A percentile compares a stretch with the other conserved stretches of the same genome.
phyloP scores from a whole-genome alignment of 2,113 vertebrate genomes.

The Salvator merianae region DNA sequence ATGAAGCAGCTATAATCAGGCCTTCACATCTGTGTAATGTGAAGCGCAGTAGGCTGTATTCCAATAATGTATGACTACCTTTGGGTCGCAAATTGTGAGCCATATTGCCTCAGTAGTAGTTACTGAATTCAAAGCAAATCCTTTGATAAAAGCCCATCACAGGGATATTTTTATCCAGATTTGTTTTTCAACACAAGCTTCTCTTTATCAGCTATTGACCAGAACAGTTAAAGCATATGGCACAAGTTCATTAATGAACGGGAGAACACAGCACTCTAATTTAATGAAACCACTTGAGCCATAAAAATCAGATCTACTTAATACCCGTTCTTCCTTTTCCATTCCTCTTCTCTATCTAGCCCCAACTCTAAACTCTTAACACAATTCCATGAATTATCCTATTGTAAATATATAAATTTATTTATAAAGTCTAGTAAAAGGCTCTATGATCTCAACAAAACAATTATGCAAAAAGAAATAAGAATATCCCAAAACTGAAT shows the following conservation, averaged over 20 bases:
- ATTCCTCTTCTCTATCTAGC: constrained; percentile 67
- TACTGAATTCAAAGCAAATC: constrained; percentile 85
- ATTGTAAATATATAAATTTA: constrained; percentile 65
- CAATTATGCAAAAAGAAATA: background rate
- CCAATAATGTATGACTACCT: constrained; percentile 88
- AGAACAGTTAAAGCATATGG: constrained; percentile 92
- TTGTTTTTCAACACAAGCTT: constrained; percentile 73
- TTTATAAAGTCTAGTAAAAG: constrained; percentile 62
- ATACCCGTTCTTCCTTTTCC: constrained; percentile 71
- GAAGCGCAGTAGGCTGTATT: constrained; percentile 87
- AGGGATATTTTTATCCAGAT: constrained; percentile 84
- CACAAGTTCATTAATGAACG: constrained; percentile 95
- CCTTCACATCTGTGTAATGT: constrained; percentile 90
- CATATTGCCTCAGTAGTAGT: constrained; percentile 86
- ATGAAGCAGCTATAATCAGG: constrained; percentile 95
- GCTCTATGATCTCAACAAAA: constrained; percentile 22
- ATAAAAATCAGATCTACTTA: constrained; percentile 88
- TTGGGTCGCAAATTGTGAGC: constrained; percentile 86
- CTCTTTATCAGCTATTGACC: constrained; percentile 87
- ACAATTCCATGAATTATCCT: constrained; percentile 71
- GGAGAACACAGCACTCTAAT: constrained; percentile 88
- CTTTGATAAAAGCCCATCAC: constrained; percentile 84
- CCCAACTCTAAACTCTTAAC: constrained; percentile 68
- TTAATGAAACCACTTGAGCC: constrained; percentile 98
- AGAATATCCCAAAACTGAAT: constrained; percentile 31